Evolutionary conservation across 2,113 vertebrate species (phyloP).

Genomic region (Sylvilagus bachmani): DNA sequence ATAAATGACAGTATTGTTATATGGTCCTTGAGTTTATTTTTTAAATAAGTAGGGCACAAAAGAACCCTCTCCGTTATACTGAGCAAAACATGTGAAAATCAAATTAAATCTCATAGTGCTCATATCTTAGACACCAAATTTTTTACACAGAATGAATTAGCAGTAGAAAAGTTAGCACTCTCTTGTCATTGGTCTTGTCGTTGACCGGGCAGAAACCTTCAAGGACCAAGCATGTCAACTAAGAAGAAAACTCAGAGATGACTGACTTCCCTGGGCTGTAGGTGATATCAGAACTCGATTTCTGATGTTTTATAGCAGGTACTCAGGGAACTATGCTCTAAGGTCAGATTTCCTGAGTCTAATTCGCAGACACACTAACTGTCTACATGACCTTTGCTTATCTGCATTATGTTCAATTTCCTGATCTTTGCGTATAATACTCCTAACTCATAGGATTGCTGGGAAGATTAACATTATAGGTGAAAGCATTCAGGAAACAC

Average conservation of each 20-base stretch:
- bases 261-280: background rate
- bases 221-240: background rate
- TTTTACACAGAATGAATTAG: slow-evolving; percentile 13
- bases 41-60: background rate
- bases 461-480: background rate
- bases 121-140: background rate
- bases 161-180: background rate
- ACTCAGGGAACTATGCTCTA: background rate
- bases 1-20: background rate
- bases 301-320: background rate
- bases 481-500: background rate
- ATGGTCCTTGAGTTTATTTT: background rate
- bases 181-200: background rate
- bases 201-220: background rate
- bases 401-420: background rate
- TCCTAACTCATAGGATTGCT: background rate
- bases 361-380: background rate
- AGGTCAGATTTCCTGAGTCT: background rate
- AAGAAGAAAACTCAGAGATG: background rate
- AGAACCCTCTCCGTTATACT: background rate
- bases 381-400: background rate
- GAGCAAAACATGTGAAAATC: background rate
- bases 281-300: background rate
- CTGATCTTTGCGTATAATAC: background rate
- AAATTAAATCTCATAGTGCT: background rate